These are phyloP conservation scores for Orius laevigatus DNA, from an alignment of 1,140 invertebrate genomes.

Conservation along the genomic window DNA sequence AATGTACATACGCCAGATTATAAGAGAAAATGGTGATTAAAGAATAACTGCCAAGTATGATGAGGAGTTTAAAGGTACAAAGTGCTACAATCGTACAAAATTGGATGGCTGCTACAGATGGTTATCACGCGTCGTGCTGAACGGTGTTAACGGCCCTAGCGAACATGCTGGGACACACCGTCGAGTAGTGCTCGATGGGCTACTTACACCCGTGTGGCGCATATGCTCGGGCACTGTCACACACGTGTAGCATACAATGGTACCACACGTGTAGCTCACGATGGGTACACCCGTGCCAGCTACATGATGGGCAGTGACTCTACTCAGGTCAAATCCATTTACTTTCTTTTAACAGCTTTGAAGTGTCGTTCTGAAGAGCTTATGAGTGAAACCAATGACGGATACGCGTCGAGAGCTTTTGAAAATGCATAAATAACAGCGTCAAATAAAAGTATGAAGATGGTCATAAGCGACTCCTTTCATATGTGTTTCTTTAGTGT, in stretches of 20 bases:
- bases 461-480: neutral
- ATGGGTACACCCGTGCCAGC: no score
- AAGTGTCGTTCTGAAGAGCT: neutral
- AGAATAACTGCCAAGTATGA: slow-evolving; percentile 6
- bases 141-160: no score
- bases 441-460: slow-evolving; percentile 5
- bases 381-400: neutral
- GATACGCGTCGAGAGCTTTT: slow-evolving; percentile 2
- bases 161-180: no score
- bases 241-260: no score
- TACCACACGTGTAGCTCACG: no score
- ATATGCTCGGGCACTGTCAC: no score
- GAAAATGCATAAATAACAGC: neutral
- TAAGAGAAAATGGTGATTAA: neutral
- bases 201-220: no score
- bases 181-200: no score
- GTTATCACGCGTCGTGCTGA: no score
- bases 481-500: neutral
- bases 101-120: no score
- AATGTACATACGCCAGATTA: slow-evolving; percentile 1
- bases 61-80: slow-evolving; percentile 2
- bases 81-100: no score
- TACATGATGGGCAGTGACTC: neutral
- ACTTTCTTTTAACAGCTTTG: slow-evolving; percentile 2
- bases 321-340: neutral